Percentiles rank a stretch among this genome's conserved stretches.
phyloP scores from a whole-genome alignment of 2,113 vertebrate species.

The Columba janthina region DNA sequence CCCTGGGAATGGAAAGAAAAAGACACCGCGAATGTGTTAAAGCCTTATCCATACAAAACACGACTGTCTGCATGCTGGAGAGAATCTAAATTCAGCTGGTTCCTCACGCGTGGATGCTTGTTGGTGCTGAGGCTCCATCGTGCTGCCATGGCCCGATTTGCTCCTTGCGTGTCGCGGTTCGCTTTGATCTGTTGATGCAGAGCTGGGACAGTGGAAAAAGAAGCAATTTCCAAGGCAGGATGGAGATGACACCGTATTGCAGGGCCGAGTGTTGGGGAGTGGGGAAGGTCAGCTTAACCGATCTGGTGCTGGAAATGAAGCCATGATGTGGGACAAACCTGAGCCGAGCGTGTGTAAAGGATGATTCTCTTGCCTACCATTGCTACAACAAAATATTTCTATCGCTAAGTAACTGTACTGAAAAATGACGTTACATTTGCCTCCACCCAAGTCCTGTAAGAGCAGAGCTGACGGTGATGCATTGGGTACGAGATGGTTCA shows the following conservation, averaged over 20 bases:
- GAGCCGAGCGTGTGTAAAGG: not conserved
- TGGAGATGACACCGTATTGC: not conserved
- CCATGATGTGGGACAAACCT: not conserved
- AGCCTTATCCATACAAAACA: not conserved
- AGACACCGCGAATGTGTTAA: not conserved
- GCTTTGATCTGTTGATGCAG: too few species aligned
- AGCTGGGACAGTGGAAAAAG: too few species aligned
- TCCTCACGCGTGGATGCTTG: not conserved
- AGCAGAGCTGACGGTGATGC: not conserved
- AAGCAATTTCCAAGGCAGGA: not conserved
- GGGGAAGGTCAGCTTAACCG: too few species aligned
- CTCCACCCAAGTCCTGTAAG: not conserved
- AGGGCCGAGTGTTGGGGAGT: not conserved
- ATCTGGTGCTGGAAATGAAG: not conserved
- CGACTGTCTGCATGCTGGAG: not conserved
- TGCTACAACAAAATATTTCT: not conserved
- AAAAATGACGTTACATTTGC: not conserved
- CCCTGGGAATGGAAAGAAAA: not conserved
- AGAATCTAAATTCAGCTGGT: not conserved
- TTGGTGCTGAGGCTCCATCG: too few species aligned
- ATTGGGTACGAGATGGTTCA: not conserved
- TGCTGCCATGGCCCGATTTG: too few species aligned
- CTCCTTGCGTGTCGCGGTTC: too few species aligned
- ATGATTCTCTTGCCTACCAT: not conserved
- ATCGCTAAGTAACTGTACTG: not conserved